Evolutionary conservation across 2,888 invertebrate genomes (phyloP), one percentile per base, ranked within the genome.

Genomic region (Sepioteuthis lessoniana): DNA sequence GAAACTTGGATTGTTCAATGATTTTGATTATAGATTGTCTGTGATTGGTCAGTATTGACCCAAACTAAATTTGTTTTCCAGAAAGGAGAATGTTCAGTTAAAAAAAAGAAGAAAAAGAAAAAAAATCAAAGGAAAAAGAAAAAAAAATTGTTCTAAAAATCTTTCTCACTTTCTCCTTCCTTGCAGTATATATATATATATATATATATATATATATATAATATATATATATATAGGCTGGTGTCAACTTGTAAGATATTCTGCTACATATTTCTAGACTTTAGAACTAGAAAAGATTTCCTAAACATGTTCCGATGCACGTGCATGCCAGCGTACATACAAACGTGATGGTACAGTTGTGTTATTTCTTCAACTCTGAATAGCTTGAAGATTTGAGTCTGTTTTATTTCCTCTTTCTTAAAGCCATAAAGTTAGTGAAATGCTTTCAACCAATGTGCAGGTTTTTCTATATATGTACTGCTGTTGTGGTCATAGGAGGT

Each of bases 1-100:
- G 76, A 76, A 76, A 76, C 76, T 35, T n/a, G 76, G 76, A 76
- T 76, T 76, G n/a, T 76, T 76, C 76, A 76, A 76, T 76, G 76
- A 76, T 76, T n/a, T 76, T 76, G 76, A 76, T 76, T 76, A 76
- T 76, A 76, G 76, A 76, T 76, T 76, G 76, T 76, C 76, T 76
- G 76, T 76, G 76, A 76, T 76, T 76, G 76, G 76, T 76, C 76
- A 76, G 25, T 76, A n/a, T 76, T 76, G 76, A 35, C 76, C 76
- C 76, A 76, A 76, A 76, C 76, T 76, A 76, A 76, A 76, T 76
- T 76, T 76, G 76, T 76, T 76, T 76, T 76, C 76, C 76, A 76
- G 76, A 76, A 76, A 76, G 76, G 76, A 76, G 76, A 35, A 76
- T 76, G 76, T 35, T 76, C 76, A 76, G 76, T 76, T n/a, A 76